Evolutionary conservation across 1,140 invertebrate species (phyloP).

Genomic region (Trichomalopsis sarcophagae): DNA sequence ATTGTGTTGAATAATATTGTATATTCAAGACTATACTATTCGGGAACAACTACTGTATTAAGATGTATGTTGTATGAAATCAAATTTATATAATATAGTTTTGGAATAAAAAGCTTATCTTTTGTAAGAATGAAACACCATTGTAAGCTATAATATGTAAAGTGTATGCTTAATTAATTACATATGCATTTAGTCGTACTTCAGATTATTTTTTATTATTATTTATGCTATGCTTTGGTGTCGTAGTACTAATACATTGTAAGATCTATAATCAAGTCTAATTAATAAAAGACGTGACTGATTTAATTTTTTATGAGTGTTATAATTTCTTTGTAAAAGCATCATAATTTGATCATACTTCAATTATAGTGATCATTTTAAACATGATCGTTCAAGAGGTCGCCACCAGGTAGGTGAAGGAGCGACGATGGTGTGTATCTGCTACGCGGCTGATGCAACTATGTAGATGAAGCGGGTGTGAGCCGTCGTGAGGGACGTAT

Average conservation of each 20-base stretch:
- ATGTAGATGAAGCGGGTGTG: too few relatives aligned
- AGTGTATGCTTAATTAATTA: slow-evolving; percentile 50
- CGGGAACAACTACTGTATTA: slow-evolving; percentile 48
- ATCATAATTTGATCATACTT: background rate
- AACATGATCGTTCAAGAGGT: too few relatives aligned
- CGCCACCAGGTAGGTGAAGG: too few relatives aligned
- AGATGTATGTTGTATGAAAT: slow-evolving; percentile 51
- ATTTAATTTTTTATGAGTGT: slow-evolving; percentile 42
- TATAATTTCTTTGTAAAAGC: slow-evolving; percentile 11
- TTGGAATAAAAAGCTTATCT: slow-evolving; percentile 44
- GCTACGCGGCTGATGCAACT: too few relatives aligned
- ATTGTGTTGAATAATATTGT: slow-evolving; percentile 49
- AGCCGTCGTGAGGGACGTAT: too few relatives aligned
- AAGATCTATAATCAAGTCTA: slow-evolving; percentile 52
- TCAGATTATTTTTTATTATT: slow-evolving; percentile 47
- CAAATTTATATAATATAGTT: slow-evolving; percentile 50
- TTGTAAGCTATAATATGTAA: slow-evolving; percentile 48
- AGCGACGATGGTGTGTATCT: too few relatives aligned
- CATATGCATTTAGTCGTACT: slow-evolving; percentile 36
- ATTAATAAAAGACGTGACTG: slow-evolving; percentile 51
- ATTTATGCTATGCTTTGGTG: slow-evolving; percentile 53
- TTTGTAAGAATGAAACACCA: slow-evolving; percentile 49
- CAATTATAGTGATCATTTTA: too few relatives aligned
- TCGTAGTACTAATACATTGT: slow-evolving; percentile 49
- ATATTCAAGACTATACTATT: slow-evolving; percentile 49